Percentiles rank a stretch among this genome's conserved stretches.
phyloP scores from a whole-genome alignment of 2,797 vertebrate genomes.

The Artibeus jamaicensis region DNA sequence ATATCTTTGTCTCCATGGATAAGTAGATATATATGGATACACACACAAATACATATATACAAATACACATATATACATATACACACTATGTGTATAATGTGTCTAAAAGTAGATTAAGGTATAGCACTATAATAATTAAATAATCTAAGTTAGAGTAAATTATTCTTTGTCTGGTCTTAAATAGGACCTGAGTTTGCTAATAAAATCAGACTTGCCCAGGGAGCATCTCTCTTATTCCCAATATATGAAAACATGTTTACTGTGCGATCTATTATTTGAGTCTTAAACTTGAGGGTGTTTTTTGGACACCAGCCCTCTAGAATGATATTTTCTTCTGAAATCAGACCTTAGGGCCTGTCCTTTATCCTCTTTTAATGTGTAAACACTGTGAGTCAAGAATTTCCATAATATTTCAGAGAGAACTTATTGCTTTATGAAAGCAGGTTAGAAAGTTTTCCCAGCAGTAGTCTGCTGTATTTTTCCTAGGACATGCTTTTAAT shows the following conservation, averaged over 20 bases:
- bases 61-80: too few relatives aligned
- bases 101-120: background rate
- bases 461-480: background rate
- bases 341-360: background rate
- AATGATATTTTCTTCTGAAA: background rate
- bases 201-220: background rate
- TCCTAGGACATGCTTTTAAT: background rate
- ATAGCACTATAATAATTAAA: background rate
- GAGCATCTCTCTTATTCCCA: background rate
- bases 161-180: background rate
- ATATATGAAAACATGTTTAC: conserved; percentile 12
- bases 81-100: background rate
- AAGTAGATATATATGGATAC: background rate
- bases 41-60: too few relatives aligned
- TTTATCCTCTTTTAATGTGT: background rate
- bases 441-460: background rate
- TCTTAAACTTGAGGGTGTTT: background rate
- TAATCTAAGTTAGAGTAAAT: background rate
- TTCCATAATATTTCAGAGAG: background rate
- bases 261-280: background rate
- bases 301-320: background rate
- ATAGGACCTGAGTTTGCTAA: background rate
- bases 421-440: conserved; percentile 3
- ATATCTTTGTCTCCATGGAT: background rate
- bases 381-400: background rate